Conservation (phyloP, 1,140 invertebrate genomes). For the Bombyx mandarina region DNA sequence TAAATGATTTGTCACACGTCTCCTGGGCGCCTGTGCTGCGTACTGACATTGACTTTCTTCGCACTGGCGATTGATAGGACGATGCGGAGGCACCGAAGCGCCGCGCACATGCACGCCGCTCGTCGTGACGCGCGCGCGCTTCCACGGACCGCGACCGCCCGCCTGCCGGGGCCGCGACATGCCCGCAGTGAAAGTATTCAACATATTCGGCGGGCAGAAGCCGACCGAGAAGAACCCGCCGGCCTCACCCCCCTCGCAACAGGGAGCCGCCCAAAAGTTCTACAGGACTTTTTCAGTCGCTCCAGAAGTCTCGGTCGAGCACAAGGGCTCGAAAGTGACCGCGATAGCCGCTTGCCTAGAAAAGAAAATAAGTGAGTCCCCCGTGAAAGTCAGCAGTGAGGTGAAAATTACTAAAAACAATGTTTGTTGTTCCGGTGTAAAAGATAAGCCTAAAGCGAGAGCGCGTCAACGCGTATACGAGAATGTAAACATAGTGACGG, state of each 20-base stretch:
- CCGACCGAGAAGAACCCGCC: constrained; percentile 52
- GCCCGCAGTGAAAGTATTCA: constrained; percentile 69
- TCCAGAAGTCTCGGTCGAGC: constrained; percentile 43
- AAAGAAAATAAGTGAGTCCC: constrained; percentile 48
- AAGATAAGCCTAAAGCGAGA: constrained; percentile 28
- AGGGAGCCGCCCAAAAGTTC: constrained; percentile 64
- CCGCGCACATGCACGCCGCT: constrained; percentile 51
- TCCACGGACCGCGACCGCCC: constrained; percentile 45
- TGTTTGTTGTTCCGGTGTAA: constrained; percentile 32
- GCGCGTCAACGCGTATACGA: constrained; percentile 52
- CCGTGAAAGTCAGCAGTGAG: constrained; percentile 37
- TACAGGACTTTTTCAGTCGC: constrained; percentile 67
- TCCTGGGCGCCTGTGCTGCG: constrained; percentile 26
- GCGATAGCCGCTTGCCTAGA: constrained; percentile 60
- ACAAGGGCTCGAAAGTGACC: constrained; percentile 58
- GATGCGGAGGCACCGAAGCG: constrained; percentile 9
- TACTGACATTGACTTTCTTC: constrained; percentile 64
- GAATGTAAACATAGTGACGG: constrained; percentile 57
- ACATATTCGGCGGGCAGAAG: constrained; percentile 66
- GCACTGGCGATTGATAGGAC: constrained; percentile 20
- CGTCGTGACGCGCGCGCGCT: constrained; percentile 57
- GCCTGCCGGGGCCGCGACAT: constrained; percentile 59
- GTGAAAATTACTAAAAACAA: constrained; percentile 52
- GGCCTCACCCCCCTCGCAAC: constrained; percentile 28
- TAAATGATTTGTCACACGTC: constrained; percentile 29